A percentile compares a stretch with the other conserved stretches of the same genome.
These are phyloP conservation scores for Myotis brandtii DNA, from an alignment of 2,113 vertebrate species.

Conservation along the genomic window DNA sequence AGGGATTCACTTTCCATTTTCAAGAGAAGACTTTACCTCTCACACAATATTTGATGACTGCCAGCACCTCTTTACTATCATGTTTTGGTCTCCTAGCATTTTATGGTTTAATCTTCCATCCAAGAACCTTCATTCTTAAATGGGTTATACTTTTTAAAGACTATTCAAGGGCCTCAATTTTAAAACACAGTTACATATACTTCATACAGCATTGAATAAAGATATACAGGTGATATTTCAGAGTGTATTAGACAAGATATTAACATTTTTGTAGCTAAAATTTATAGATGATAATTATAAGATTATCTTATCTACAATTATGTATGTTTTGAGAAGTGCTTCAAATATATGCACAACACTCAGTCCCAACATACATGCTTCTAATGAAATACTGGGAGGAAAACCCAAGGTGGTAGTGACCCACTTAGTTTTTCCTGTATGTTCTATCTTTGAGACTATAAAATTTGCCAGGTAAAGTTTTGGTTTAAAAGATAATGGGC, in stretches of 20 bases:
- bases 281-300: neutral
- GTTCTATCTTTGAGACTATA: neutral
- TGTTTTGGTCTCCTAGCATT: neutral
- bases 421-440: conserved; percentile 14
- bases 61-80: neutral
- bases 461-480: conserved; percentile 34
- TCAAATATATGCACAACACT: neutral
- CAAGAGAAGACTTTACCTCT: neutral
- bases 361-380: neutral
- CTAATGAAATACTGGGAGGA: neutral
- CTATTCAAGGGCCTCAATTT: neutral
- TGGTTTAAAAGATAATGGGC: conserved; percentile 43
- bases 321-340: neutral
- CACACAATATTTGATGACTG: neutral
- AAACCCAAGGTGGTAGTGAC: neutral
- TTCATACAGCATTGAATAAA: neutral
- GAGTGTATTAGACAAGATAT: neutral
- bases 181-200: neutral
- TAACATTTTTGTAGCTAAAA: conserved; percentile 12
- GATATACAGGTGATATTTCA: conserved; percentile 4
- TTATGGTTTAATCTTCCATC: conserved; percentile 7
- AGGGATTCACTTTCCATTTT: neutral
- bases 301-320: neutral
- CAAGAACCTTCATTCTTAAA: neutral
- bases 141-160: conserved; percentile 26